Conservation (phyloP, 2,113 vertebrate genomes). For the Microtus oregoni region DNA sequence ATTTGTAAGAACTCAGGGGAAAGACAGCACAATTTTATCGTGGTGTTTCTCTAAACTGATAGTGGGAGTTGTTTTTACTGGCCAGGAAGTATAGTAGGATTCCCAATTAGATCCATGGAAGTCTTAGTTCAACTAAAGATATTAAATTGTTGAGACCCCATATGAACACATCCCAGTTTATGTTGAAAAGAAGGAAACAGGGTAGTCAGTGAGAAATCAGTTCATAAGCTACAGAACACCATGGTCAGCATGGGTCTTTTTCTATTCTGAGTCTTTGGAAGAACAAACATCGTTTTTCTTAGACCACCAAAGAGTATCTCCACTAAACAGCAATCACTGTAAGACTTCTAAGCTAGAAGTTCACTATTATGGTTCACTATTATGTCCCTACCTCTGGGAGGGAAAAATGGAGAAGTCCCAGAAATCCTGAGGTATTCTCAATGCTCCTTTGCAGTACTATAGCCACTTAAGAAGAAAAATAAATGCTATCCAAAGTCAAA, state of each 20-base stretch:
- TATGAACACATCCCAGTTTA: constrained; percentile 31
- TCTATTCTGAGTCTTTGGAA: not conserved
- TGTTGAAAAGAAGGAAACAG: constrained; percentile 23
- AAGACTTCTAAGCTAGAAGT: not conserved
- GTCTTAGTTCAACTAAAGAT: constrained; percentile 8
- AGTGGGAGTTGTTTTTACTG: constrained; percentile 11
- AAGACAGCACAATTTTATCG: constrained; percentile 7
- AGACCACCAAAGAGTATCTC: not conserved
- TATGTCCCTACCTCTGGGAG: not conserved
- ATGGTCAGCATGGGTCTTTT: not conserved
- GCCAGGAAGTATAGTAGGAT: not conserved
- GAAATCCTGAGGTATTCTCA: not conserved
- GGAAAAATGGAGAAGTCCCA: not conserved
- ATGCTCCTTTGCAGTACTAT: not conserved
- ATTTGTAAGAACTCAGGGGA: constrained; percentile 8
- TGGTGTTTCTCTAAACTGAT: not conserved
- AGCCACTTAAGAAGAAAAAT: constrained; percentile 45
- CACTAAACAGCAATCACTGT: not conserved
- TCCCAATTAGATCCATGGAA: not conserved
- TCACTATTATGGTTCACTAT: constrained; percentile 13
- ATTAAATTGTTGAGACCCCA: not conserved
- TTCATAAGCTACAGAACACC: not conserved
- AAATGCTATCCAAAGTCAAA: not conserved
- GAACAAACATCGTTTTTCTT: constrained; percentile 27
- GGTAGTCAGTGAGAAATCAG: not conserved